Evolutionary conservation across 1,140 invertebrate species (phyloP), one percentile per base, ranked within the genome.

Genomic region (Polyergus mexicanus): DNA sequence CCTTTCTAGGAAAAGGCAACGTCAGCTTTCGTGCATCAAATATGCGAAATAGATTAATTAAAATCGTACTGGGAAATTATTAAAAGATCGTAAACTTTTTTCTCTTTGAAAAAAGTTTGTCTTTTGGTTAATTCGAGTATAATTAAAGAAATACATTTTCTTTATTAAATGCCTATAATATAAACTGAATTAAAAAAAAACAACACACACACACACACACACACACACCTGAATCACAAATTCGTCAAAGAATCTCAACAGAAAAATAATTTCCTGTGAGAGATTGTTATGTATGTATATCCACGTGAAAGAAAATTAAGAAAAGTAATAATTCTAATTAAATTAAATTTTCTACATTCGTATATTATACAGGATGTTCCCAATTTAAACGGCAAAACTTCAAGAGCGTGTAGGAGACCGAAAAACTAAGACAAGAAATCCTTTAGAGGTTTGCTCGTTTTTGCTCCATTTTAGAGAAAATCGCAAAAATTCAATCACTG

Each of bases 1-100:
- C 72, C 41, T 84, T 77, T 38, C 68, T 58, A 6, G 10, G 51
- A 69, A 69, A 80, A 74, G 68, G 32, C 35, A 83, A 60, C 22
- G 68, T 72, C 56, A 74, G 56, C 19, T 83, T 47, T 22, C 54
- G 13, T 25, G 28, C 11, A n/a, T 72, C 38, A 60, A 47, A 58
- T 25, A 60, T 60, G 28, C 22, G 19, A 60, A 35, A 5, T 6
- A 22, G 47, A 69, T 80, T 32, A 69, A 80, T 41, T 69, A 69
- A 32, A 32, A 80, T 69, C 16, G 22, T 22, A 11, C 13, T 28
- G 32, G 22, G 63, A 38, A 7, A 28, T 32, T 32, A 32, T 3
- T 32, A 32, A 32, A 3, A 32, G 32, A 22, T 54, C 28, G 7
- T 41, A 16, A n/a, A 32, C 47, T 10, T 44, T 11, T 32, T 63